Evolutionary conservation across 2,888 invertebrate genomes (phyloP).

Genomic region (Itoplectis maculator): DNA sequence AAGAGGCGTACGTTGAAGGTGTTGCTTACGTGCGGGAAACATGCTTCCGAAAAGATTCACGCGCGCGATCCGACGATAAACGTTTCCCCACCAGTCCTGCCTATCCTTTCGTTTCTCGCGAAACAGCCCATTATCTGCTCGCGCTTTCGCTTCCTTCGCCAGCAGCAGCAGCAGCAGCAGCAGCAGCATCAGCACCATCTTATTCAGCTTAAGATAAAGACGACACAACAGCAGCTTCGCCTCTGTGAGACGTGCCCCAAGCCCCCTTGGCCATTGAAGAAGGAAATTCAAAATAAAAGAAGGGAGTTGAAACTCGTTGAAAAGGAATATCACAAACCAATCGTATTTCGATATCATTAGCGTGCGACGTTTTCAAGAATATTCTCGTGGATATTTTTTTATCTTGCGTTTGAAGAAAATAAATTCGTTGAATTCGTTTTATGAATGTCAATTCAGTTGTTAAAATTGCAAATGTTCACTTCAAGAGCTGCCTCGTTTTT

Average conservation of each 20-base stretch:
- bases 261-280: background rate
- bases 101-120: constrained; percentile 49
- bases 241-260: constrained; percentile 19
- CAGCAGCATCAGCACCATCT: constrained; percentile 20
- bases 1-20: constrained; percentile 19
- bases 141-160: constrained; percentile 43
- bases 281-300: constrained; percentile 25
- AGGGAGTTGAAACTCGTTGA: background rate
- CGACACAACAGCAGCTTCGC: constrained; percentile 37
- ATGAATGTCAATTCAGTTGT: background rate
- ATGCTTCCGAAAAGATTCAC: constrained; percentile 64
- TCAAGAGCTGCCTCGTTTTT: background rate
- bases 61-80: constrained; percentile 66
- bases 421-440: background rate
- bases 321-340: background rate
- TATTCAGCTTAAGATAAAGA: constrained; percentile 45
- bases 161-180: constrained; percentile 1
- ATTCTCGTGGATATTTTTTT: background rate
- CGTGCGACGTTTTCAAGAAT: background rate
- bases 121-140: constrained; percentile 65
- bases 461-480: background rate
- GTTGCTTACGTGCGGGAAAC: constrained; percentile 51
- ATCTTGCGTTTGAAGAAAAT: background rate
- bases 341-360: background rate
- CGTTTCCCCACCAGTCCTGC: constrained; percentile 55